Evolutionary conservation across 2,888 invertebrate genomes (phyloP).

Genomic region (Elysia crispata): DNA sequence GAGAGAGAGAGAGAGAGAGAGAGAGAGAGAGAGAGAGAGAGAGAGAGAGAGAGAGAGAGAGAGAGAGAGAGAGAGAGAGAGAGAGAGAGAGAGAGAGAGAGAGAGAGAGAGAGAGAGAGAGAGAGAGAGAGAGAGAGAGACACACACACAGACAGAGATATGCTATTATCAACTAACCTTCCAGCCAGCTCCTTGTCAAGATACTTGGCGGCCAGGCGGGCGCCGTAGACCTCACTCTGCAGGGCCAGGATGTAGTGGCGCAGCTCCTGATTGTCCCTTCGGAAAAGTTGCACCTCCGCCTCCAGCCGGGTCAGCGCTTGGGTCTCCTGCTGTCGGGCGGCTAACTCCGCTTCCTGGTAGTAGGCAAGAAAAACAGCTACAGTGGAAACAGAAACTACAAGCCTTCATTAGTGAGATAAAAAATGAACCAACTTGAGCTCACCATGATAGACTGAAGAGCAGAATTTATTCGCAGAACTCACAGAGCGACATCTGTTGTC

Average conservation of each 20-base stretch:
- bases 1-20: not conserved
- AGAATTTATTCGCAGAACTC: too few relatives aligned
- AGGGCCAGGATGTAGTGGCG: conserved; percentile 85
- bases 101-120: not conserved
- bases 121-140: not conserved
- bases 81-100: not conserved
- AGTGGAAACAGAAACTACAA: too few relatives aligned
- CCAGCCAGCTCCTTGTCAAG: conserved; percentile 89
- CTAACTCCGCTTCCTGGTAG: conserved; percentile 79
- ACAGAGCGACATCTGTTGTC: too few relatives aligned
- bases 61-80: not conserved
- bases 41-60: too few relatives aligned
- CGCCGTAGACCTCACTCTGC: conserved; percentile 89
- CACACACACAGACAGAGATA: not conserved
- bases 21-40: not conserved
- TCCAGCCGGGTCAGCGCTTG: conserved; percentile 79
- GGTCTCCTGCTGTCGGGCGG: conserved; percentile 72
- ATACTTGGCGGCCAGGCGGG: conserved; percentile 90
- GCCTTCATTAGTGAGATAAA: too few relatives aligned
- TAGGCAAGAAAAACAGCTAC: too few relatives aligned
- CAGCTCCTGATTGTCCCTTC: conserved; percentile 85
- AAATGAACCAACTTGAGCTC: too few relatives aligned
- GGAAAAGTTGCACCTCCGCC: conserved; percentile 78
- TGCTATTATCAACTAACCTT: conserved; percentile 73
- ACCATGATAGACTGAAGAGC: too few relatives aligned